A percentile compares a stretch with the other conserved stretches of the same genome.
Conservation (phyloP, 2,888 invertebrate species). For the Drosophila eohydei region DNA sequence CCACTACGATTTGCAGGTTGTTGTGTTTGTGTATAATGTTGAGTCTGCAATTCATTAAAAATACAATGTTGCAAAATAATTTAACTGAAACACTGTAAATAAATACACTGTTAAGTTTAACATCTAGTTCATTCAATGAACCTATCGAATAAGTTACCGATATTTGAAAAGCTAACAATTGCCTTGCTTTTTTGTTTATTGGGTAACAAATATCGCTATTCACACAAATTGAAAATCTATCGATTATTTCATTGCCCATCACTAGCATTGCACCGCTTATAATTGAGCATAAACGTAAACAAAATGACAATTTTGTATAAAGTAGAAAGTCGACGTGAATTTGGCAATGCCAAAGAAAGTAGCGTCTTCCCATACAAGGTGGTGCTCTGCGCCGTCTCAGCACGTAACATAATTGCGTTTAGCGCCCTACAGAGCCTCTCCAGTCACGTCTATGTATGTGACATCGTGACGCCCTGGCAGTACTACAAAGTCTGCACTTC, state of each 20-base stretch:
- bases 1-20: neutral
- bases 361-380: slow-evolving; percentile 70
- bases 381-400: slow-evolving; percentile 90
- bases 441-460: slow-evolving; percentile 71
- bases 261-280: slow-evolving; percentile 30
- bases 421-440: slow-evolving; percentile 86
- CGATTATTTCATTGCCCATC: slow-evolving; percentile 18
- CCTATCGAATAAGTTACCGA: neutral
- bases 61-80: neutral
- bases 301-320: slow-evolving; percentile 81
- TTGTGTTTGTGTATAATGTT: too few species aligned
- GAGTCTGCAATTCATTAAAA: neutral
- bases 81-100: neutral
- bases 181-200: neutral
- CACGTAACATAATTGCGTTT: slow-evolving; percentile 93
- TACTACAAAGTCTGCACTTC: slow-evolving; percentile 89
- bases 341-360: slow-evolving; percentile 64
- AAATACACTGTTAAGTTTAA: neutral
- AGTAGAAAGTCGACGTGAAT: slow-evolving; percentile 75
- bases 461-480: slow-evolving; percentile 90
- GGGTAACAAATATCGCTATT: slow-evolving; percentile 15
- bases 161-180: neutral
- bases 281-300: slow-evolving; percentile 12
- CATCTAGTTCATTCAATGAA: neutral
- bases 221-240: slow-evolving; percentile 1